Evolutionary conservation across 2,888 invertebrate genomes (phyloP), one percentile per base, ranked within the genome.

Genomic region (Maniola hyperantus): DNA sequence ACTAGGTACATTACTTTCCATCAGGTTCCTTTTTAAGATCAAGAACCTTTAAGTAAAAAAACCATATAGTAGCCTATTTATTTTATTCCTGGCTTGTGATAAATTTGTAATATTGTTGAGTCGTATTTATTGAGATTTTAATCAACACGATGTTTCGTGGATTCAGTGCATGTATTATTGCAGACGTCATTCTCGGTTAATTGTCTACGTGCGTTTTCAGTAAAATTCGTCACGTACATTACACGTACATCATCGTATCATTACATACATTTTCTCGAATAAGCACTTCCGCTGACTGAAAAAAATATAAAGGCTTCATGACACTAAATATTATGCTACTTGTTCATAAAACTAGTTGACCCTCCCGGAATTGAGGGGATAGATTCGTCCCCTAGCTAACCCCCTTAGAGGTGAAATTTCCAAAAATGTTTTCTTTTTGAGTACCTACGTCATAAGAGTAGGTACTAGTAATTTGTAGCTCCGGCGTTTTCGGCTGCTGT

Each of bases 141-240:
- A 50, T 36, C 13, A 50, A 39, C 18, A 54, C 34, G 46, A 44
- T 44, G 54, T 39, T 58, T 34, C 58, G 65, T 69, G 46, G 65
- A 67, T 67, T 64, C 63, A 50, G 63, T 58, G 63, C 70, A 72
- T 76, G 73, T 85, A 86, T 86, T 85, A 86, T 81, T 82, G 86
- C 85, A 85, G 81, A 85, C 85, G 86, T 84, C 85, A 87, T 84
- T 83, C 66, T 65, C 80, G 79, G 87, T 86, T 89, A 89, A 89
- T 89, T 88, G 87, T 83, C 84, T 88, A 88, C 89, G 89, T 87
- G 88, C 84, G 87, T 84, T 87, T 85, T 83, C 83, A 84, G 80
- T 80, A 75, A 82, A 83, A 84, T 83, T 82, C 83, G 85, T 87
- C 86, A 87, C 89, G 88, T 88, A 26, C 26, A n/a, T n/a, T n/a